Conservation (phyloP, 1,140 invertebrate genomes). For the Euglossa dilemma region DNA sequence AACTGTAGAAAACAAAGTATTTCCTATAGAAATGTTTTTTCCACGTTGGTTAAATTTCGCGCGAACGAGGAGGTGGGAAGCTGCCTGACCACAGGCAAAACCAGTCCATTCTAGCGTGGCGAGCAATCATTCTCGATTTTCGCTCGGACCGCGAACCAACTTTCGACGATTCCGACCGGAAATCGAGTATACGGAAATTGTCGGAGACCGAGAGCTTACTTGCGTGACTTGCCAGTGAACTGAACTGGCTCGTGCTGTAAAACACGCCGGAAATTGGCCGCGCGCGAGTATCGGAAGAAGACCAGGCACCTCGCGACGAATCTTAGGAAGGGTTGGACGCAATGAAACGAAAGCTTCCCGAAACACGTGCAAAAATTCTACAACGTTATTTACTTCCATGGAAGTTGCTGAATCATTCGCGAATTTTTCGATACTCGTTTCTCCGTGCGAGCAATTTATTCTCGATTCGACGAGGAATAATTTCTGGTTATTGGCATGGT, state of each 20-base stretch:
- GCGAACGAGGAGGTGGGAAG: constrained; percentile 4
- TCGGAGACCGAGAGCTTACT: background rate
- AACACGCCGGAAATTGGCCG: background rate
- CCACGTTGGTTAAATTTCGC: background rate
- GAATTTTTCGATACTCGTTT: too few relatives aligned
- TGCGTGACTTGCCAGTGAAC: background rate
- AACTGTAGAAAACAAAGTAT: too few relatives aligned
- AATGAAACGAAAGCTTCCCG: background rate
- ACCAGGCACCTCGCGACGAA: background rate
- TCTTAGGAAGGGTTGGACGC: too few relatives aligned
- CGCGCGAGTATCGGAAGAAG: background rate
- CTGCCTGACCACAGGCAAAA: constrained; percentile 27
- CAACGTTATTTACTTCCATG: too few relatives aligned
- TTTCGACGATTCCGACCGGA: constrained; percentile 33
- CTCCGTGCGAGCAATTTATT: too few relatives aligned
- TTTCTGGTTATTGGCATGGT: background rate
- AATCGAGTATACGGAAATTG: constrained; percentile 34
- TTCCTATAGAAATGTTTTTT: background rate
- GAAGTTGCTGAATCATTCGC: too few relatives aligned
- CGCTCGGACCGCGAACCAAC: background rate
- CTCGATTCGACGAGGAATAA: background rate
- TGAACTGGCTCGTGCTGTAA: background rate
- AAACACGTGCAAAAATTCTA: too few relatives aligned
- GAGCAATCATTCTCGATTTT: constrained; percentile 31
- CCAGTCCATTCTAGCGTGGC: background rate